Percentiles rank a stretch among this genome's conserved stretches.
These are phyloP conservation scores for Morelia viridis DNA, from an alignment of 2,797 vertebrate genomes.

Conservation along the genomic window DNA sequence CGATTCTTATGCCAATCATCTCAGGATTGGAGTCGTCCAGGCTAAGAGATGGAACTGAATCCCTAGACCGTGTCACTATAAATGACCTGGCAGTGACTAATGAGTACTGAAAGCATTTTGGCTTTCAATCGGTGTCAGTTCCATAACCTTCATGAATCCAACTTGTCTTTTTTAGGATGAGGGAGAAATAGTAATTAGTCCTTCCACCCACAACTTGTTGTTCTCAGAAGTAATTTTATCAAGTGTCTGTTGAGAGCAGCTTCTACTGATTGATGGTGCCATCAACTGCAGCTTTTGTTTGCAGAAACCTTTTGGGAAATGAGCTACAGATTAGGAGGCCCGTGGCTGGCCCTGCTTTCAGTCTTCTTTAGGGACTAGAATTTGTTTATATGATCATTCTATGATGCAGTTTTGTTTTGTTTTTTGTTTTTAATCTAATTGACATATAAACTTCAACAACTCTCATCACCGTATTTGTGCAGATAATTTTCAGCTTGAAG, in stretches of 20 bases:
- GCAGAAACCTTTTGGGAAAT: neutral
- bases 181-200: neutral
- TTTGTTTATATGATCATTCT: neutral
- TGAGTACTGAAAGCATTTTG: neutral
- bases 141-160: neutral
- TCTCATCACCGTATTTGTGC: neutral
- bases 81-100: neutral
- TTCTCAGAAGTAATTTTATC: neutral
- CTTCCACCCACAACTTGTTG: constrained; percentile 19
- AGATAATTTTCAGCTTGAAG: constrained; percentile 25
- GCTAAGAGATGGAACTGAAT: neutral
- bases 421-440: neutral
- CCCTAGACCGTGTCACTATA: neutral
- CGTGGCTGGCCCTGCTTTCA: constrained; percentile 3
- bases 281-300: constrained; percentile 26
- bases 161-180: neutral
- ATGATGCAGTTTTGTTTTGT: constrained; percentile 9
- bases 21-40: neutral
- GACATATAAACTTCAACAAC: neutral
- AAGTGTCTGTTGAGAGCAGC: neutral
- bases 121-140: neutral
- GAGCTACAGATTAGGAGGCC: neutral
- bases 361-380: constrained; percentile 1
- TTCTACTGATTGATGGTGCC: neutral
- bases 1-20: neutral